These are phyloP conservation scores for Centropristis striata DNA, from an alignment of 2,113 vertebrate species.

Conservation along the genomic window DNA sequence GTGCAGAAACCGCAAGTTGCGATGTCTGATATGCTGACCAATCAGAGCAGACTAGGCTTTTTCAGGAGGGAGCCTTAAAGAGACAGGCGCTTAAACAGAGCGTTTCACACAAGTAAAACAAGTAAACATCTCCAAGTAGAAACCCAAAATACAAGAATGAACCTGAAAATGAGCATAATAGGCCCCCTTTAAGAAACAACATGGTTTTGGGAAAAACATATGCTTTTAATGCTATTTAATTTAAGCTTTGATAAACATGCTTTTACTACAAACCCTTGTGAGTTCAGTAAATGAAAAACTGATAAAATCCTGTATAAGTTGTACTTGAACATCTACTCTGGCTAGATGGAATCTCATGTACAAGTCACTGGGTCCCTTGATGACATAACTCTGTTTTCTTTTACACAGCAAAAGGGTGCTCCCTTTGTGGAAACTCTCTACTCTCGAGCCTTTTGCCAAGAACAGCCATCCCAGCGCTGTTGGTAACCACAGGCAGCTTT, in stretches of 20 bases:
- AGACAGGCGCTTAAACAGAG: too few species aligned
- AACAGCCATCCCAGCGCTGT: conserved; percentile 62
- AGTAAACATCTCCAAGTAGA: too few species aligned
- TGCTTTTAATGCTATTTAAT: too few species aligned
- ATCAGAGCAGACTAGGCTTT: too few species aligned
- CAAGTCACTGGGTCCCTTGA: conserved; percentile 33
- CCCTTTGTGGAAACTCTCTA: conserved; percentile 70
- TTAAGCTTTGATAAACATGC: not conserved
- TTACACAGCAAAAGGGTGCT: conserved; percentile 60
- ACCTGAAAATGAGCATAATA: too few species aligned
- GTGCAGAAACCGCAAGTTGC: too few species aligned
- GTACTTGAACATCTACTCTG: not conserved
- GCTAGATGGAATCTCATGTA: conserved; percentile 24
- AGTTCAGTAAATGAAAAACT: not conserved
- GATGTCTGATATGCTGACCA: too few species aligned
- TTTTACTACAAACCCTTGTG: not conserved
- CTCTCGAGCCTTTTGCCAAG: conserved; percentile 49
- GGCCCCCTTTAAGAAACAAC: not conserved
- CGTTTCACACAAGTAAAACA: too few species aligned
- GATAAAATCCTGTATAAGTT: not conserved
- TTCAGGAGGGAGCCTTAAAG: too few species aligned
- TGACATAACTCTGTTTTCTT: conserved; percentile 60
- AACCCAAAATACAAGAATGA: too few species aligned
- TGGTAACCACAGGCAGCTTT: conserved; percentile 72
- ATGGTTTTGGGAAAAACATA: not conserved